These are phyloP conservation scores for Mamestra configurata DNA, from an alignment of 1,140 invertebrate genomes.

Conservation along the genomic window DNA sequence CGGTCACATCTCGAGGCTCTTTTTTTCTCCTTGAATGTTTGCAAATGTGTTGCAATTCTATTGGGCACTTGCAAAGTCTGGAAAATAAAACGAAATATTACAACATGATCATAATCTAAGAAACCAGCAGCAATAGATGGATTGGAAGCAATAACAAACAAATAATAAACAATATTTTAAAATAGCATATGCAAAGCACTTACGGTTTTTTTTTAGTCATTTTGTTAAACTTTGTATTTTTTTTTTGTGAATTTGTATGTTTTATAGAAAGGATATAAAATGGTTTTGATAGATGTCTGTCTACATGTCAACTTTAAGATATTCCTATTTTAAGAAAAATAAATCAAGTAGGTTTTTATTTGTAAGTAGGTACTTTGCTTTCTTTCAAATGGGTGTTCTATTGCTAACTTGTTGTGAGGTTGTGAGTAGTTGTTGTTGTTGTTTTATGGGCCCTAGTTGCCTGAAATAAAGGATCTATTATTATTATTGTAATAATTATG, in stretches of 20 bases:
- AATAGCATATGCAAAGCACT: not conserved
- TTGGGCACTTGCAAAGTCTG: not conserved
- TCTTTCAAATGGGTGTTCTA: too few species aligned
- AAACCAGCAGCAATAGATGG: not conserved
- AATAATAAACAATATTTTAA: too few species aligned
- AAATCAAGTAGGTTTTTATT: conserved; percentile 50
- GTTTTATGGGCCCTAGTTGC: too few species aligned
- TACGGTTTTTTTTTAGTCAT: conserved; percentile 15
- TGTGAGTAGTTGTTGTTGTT: too few species aligned
- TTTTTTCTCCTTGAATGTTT: conserved; percentile 60
- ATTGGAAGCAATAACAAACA: too few species aligned
- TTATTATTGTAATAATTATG: too few species aligned
- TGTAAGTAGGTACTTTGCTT: too few species aligned
- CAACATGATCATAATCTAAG: too few species aligned
- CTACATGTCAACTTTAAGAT: not conserved
- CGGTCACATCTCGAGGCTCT: conserved; percentile 72
- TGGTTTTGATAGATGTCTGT: conserved; percentile 39
- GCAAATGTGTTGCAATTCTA: conserved; percentile 38
- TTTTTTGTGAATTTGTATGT: conserved; percentile 1
- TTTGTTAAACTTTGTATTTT: not conserved
- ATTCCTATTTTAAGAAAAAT: conserved; percentile 45
- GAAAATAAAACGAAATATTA: not conserved
- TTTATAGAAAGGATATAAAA: not conserved
- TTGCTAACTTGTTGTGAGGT: too few species aligned
- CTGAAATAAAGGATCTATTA: too few species aligned